These are phyloP conservation scores for Lasioglossum marginatum DNA, from an alignment of 2,888 invertebrate species.

Conservation along the genomic window DNA sequence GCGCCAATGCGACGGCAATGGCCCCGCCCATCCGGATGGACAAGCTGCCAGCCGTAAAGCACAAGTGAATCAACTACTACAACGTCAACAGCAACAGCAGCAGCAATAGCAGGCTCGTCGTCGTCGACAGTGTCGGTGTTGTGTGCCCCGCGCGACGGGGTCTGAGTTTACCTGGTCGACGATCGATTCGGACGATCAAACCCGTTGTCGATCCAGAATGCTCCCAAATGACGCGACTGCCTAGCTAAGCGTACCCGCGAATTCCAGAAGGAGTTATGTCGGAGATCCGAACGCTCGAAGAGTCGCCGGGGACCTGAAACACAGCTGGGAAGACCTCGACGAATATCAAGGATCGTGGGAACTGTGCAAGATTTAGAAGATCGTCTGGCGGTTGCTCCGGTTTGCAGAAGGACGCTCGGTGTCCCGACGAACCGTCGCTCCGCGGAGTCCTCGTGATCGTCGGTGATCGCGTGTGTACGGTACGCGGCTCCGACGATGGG, in stretches of 20 bases:
- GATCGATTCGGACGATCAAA: conserved; percentile 9
- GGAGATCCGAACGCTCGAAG: not conserved
- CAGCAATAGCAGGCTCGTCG: conserved; percentile 52
- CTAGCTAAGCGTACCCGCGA: not conserved
- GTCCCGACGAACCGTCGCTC: conserved; percentile 2
- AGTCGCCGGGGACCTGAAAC: not conserved
- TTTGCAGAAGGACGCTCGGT: not conserved
- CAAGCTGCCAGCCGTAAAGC: conserved; percentile 79
- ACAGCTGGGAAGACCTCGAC: not conserved
- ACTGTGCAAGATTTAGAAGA: not conserved
- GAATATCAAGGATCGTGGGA: not conserved
- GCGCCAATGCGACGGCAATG: conserved; percentile 80
- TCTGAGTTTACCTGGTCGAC: not conserved
- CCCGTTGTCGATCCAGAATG: not conserved
- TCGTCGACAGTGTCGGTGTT: conserved; percentile 24
- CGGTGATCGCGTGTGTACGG: conserved; percentile 57
- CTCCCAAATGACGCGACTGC: not conserved
- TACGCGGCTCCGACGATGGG: conserved; percentile 62
- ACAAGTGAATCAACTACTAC: conserved; percentile 74
- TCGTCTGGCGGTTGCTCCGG: not conserved
- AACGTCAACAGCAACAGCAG: conserved; percentile 51
- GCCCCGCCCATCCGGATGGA: conserved; percentile 76
- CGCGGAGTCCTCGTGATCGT: not conserved
- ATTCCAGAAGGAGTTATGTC: not conserved
- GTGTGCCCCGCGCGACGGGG: not conserved